phyloP scores from a whole-genome alignment of 2,797 vertebrate species.

The Lophius americanus region DNA sequence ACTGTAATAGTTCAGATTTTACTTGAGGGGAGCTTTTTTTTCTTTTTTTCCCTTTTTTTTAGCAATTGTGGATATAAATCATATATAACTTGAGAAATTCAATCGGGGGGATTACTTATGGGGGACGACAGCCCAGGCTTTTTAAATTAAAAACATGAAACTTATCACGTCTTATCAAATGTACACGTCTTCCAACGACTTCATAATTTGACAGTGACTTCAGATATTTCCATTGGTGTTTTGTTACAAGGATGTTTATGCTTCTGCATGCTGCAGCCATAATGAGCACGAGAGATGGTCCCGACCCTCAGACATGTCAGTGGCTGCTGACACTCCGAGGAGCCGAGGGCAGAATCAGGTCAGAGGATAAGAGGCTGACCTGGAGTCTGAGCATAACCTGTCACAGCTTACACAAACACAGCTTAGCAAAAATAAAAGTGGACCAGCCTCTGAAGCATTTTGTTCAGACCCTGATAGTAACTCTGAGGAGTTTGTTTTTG shows the following conservation, averaged over 20 bases:
- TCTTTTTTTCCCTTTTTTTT: too few relatives aligned
- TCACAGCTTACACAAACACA: constrained; percentile 26
- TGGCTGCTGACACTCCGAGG: constrained; percentile 39
- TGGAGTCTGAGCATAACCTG: constrained; percentile 47
- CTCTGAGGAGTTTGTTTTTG: constrained; percentile 32
- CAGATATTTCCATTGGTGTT: neutral
- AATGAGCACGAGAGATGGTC: constrained; percentile 19
- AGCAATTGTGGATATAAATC: too few relatives aligned
- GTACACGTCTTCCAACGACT: too few relatives aligned
- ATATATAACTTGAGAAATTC: too few relatives aligned
- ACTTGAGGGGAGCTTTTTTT: too few relatives aligned
- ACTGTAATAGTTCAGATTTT: too few relatives aligned
- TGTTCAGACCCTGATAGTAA: constrained; percentile 19
- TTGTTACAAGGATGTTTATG: constrained; percentile 1
- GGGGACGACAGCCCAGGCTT: too few relatives aligned
- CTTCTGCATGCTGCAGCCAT: neutral
- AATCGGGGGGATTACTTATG: too few relatives aligned
- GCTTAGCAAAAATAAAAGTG: constrained; percentile 49
- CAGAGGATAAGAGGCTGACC: constrained; percentile 37
- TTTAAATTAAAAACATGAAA: too few relatives aligned
- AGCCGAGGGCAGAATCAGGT: constrained; percentile 23
- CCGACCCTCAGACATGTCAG: constrained; percentile 16
- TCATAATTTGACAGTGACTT: constrained; percentile 3
- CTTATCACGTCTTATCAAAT: too few relatives aligned
- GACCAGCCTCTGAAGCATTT: constrained; percentile 29